Evolutionary conservation across 2,797 vertebrate genomes (phyloP), one percentile per base, ranked within the genome.

Genomic region (Graptemys geographica): DNA sequence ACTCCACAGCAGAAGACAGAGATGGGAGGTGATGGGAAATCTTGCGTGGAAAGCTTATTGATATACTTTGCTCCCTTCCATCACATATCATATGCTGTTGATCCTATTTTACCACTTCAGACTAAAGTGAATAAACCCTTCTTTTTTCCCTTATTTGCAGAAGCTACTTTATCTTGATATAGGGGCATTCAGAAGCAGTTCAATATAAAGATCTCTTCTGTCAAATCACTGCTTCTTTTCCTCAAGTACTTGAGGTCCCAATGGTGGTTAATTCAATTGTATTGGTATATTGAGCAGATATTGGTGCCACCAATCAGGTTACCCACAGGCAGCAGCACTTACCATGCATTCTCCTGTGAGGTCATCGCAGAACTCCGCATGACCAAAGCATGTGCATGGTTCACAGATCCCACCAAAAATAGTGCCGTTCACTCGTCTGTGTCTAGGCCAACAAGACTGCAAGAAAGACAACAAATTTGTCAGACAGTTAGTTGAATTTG

Each of bases 301-400:
- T 41, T 72, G 79, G 69, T 6, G n/a, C 27, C 33, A 8, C 25
- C 52, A 72, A 5, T 28, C 31, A 95, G 11, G 2, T 52, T 80
- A 23, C 13, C 49, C 57, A 44, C 2, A 41, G 53, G 37, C 1
- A 76, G 51, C 31, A 37, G 76, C 76, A 98, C 99, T 98, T 98
- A 99, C 99, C 99, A 99, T 94, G 89, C 99, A 99, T 76, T 98
- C 97, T 85, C 99, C 99, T 1, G 99, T 99, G 92, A 99, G 25
- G 85, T 99, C 98, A 89, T 99, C 98, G 81, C 99, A 99, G 4
- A 87, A 91, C 1, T 98, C 96, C 0, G 99, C 91, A 4, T 99
- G 99, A 79, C 98, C 98, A 56, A 99, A 98, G 96, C 99, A 99
- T 0, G 62, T 98, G 86, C 99, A 99, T 0, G 97, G 98, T 76